Percentiles rank a stretch among this genome's conserved stretches.
Conservation (phyloP, 1,140 invertebrate species). For the Drosophila tropicalis region DNA sequence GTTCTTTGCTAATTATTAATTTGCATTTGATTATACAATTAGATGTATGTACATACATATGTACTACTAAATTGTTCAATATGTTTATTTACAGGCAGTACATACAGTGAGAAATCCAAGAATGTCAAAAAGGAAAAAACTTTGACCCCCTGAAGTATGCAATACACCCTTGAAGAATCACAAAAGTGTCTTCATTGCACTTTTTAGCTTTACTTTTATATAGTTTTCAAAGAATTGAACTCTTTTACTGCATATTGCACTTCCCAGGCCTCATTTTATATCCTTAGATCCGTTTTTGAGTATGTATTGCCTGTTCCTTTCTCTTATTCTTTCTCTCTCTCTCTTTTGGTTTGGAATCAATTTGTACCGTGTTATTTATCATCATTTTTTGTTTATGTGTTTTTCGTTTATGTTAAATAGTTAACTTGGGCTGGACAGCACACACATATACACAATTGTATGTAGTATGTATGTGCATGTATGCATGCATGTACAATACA, state of each 20-base stretch:
- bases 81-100: neutral
- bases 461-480: neutral
- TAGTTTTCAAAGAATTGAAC: too few species aligned
- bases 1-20: neutral
- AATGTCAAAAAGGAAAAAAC: too few species aligned
- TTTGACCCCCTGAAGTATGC: too few species aligned
- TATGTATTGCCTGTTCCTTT: neutral
- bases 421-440: constrained; percentile 52
- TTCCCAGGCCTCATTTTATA: too few species aligned
- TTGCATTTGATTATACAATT: neutral
- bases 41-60: neutral
- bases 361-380: constrained; percentile 9
- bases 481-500: constrained; percentile 19
- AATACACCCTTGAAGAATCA: too few species aligned
- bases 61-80: neutral
- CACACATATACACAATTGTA: constrained; percentile 28
- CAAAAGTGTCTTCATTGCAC: too few species aligned
- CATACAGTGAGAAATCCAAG: too few species aligned
- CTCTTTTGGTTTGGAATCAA: neutral
- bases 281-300: too few species aligned
- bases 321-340: too few species aligned
- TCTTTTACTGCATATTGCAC: too few species aligned
- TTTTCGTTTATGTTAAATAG: constrained; percentile 28
- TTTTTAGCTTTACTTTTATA: too few species aligned
- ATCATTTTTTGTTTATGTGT: neutral